These are phyloP conservation scores for Aplysina aerophoba DNA, from an alignment of 37 sponge, comb jelly and placozoan species.

Conservation along the genomic window DNA sequence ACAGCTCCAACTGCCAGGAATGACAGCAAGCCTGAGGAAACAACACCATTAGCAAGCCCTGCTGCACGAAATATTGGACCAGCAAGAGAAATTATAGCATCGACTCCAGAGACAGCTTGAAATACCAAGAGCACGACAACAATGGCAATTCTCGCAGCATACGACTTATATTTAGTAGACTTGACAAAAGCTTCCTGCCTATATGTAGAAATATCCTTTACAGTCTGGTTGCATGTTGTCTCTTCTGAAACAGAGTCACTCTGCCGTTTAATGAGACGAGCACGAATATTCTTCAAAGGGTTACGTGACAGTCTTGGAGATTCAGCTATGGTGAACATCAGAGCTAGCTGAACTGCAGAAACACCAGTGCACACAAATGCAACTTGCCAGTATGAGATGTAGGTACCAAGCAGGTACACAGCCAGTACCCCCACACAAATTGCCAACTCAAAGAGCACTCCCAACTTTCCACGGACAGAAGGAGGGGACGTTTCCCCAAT, in stretches of 20 bases:
- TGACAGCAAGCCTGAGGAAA: slow-evolving; percentile 2
- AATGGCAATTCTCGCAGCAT: not conserved
- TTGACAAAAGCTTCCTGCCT: no score
- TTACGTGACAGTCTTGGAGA: slow-evolving; percentile 71
- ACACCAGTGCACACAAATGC: slow-evolving; percentile 59
- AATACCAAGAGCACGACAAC: slow-evolving; percentile 62
- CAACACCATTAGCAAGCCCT: not conserved
- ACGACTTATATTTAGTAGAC: no score
- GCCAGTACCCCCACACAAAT: slow-evolving; percentile 72
- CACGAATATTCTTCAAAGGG: not conserved
- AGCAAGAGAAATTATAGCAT: slow-evolving; percentile 74
- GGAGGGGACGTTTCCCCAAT: slow-evolving; percentile 75
- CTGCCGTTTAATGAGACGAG: no score
- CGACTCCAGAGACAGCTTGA: slow-evolving; percentile 81
- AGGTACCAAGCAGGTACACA: slow-evolving; percentile 41
- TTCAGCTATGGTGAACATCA: slow-evolving; percentile 65
- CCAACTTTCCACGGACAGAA: slow-evolving; percentile 64
- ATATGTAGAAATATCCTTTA: no score
- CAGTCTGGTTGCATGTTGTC: no score
- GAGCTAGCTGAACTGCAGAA: slow-evolving; percentile 32
- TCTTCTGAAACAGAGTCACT: no score
- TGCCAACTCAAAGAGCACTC: slow-evolving; percentile 68
- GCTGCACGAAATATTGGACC: slow-evolving; percentile 48
- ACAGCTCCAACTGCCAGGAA: slow-evolving; percentile 18
- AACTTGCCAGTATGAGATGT: slow-evolving; percentile 35